Base-by-base conservation (phyloP, 1,140 invertebrate genomes). In the Heliothis subflexa region DNA sequence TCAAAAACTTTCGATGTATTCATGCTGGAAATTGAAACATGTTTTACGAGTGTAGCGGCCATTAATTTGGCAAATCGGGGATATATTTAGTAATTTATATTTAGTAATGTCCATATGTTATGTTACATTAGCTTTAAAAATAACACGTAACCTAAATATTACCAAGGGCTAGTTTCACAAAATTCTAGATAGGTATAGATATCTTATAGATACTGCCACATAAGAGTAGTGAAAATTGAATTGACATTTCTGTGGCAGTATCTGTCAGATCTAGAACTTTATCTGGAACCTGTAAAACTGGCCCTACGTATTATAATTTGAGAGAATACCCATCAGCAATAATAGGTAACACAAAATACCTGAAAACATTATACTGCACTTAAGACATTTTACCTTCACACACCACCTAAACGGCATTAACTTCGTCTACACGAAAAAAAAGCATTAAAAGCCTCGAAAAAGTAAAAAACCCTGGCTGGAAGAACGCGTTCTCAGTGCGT, bases 331-430 rank as follows among this genome's bases (percentile, higher is more conserved):
- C 21, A 25, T 2, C 21, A 25, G 33, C 0, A 40, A 40, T 40
- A 7, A 9, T 9, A 40, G 4, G 7, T 40, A 18, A 45, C 14
- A 18, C 59, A 75, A 75, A 52, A 75, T 50, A 64, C 47, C 59
- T 52, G 25, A 47, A 70, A 40, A 59, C 47, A 33, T 28, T 9
- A 47, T n/a, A 18, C 45, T 64, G 47, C 73, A 62, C 45, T 54
- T 75, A 61, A 64, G 28, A 75, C 33, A 47, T 57, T 64, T 62
- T 77, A 28, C 62, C 28, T 16, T 54, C 25, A 25, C 14, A 9
- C 16, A 82, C 83, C 66, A 77, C 82, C 81, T 90, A 86, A 88
- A 88, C 83, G 83, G 84, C 83, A 86, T 85, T 87, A 89, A 86
- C 84, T 82, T 74, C 80, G 66, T 59, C 68, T 71, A 71, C 64